Base-by-base conservation (phyloP, 2,888 invertebrate genomes). In the Entomobrya multifasciata region DNA sequence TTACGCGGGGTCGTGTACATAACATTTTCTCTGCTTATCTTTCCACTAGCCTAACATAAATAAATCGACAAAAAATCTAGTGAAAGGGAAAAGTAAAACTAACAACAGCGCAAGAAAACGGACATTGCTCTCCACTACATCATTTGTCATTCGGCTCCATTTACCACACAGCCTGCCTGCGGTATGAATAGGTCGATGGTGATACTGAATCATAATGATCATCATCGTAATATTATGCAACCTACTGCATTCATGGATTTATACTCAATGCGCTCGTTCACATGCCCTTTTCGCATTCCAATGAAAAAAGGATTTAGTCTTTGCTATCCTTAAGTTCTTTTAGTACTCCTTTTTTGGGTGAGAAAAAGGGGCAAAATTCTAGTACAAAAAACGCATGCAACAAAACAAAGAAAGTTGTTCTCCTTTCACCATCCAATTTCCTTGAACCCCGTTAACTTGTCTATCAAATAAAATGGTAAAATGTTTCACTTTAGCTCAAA, bases 131-230 rank as follows among this genome's bases (percentile, higher is more conserved):
- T 70, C 49, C 25, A 72, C 52, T 25, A 72, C 52, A 27, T 49
- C 72, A 72, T 72, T 70, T 70, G 70, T 47, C 70, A 70, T 70
- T 70, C 70, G 47, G 70, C 70, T 70, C 70, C 47, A 70, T 70
- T 70, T 70, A 70, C 67, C 22, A 41, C 10, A 20, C 15, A 62
- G 27, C 27, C 3, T 36, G 4, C 65, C 10, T 17, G 1, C 36
- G n/a, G 17, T 55, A 55, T 65, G 11, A n/a, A n/a, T 3, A 60
- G 15, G 27, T 30, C 60, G 6, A 25, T 13, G 27, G 8, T 67
- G 67, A 67, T 67, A n/a, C n/a, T n/a, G n/a, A n/a, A n/a, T n/a
- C 17, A 41, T 6, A 6, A n/a, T 30, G 30, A 62, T 2, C 22
- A 25, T 22, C 57, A 57, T 20, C 52, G n/a, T 20, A 6, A n/a